A percentile compares a stretch with the other conserved stretches of the same genome.
Conservation (phyloP, 92 coral and sea anemone genomes). For the Blastomussa wellsi region DNA sequence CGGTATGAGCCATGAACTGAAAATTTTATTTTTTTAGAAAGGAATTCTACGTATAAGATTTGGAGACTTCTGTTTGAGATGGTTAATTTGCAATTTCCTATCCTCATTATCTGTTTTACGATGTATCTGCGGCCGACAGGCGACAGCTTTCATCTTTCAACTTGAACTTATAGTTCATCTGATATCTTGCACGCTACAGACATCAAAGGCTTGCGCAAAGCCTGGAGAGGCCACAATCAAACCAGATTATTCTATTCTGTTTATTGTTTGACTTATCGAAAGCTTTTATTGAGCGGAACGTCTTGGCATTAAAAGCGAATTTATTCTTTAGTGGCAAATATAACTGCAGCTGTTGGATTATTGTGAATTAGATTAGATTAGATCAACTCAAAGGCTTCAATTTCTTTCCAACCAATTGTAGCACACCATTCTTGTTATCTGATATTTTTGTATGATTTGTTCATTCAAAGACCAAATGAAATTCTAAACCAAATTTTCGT, state of each 20-base stretch:
- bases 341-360: slow-evolving; percentile 2
- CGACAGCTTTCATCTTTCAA: background rate
- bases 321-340: background rate
- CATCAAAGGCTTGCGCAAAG: background rate
- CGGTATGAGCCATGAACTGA: too few species aligned
- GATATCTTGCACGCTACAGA: background rate
- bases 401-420: background rate
- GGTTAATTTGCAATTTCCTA: too few species aligned
- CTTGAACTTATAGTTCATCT: too few species aligned
- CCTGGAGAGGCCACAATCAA: background rate
- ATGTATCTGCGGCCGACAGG: background rate
- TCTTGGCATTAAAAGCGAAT: background rate
- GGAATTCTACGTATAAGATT: too few species aligned
- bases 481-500: background rate
- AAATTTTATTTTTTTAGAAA: too few species aligned
- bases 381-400: background rate
- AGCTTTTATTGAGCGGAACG: background rate
- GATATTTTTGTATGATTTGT: background rate
- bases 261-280: background rate
- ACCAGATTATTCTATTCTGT: background rate
- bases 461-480: background rate
- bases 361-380: background rate
- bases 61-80: too few species aligned
- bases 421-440: background rate
- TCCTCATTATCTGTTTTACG: too few species aligned